Evolutionary conservation across 1,140 invertebrate species (phyloP), one percentile per base, ranked within the genome.

Genomic region (Trypoxylus dichotomus): DNA sequence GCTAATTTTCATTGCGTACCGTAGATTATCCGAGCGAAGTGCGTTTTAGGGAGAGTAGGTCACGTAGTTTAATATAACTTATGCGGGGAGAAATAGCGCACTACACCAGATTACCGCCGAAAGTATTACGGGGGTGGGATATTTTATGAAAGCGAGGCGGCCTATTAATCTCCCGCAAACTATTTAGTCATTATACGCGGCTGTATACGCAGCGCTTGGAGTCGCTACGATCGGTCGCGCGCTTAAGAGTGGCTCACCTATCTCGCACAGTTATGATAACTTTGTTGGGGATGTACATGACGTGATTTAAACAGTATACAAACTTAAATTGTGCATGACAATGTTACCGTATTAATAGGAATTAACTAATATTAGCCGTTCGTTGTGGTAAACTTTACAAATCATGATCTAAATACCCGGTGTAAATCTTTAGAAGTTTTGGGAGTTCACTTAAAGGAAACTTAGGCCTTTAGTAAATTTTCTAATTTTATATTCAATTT

Each of bases 81-180:
- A 27, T 27, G 60, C 13, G 27, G 8, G 27, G 60, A 68, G 60
- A 68, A 68, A 24, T 68, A 68, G 60, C 60, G 60, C 27, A 68
- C 60, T 68, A 68, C 25, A 68, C 21, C 60, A 29, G 60, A 68
- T 68, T 68, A 68, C 60, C 19, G 60, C 27, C 60, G 60, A 68
- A 68, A 68, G 60, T 68, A 68, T 68, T 29, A 29, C 7, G 27
- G 21, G 60, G 60, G 24, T 27, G 21, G 60, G 60, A 27, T 68
- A 27, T 68, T 54, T 68, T 68, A 68, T 68, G 60, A 29, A 29
- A 68, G 60, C 60, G 21, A 29, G 27, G 60, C 21, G 27, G 60
- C 21, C 60, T 68, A 68, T 68, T 68, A 68, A 68, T 68, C 60
- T 68, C 60, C 32, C 60, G 21, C 24, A 68, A 68, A 68, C 60